phyloP scores from a whole-genome alignment of 92 coral and sea anemone species.

The Parazoanthus atlanticus region DNA sequence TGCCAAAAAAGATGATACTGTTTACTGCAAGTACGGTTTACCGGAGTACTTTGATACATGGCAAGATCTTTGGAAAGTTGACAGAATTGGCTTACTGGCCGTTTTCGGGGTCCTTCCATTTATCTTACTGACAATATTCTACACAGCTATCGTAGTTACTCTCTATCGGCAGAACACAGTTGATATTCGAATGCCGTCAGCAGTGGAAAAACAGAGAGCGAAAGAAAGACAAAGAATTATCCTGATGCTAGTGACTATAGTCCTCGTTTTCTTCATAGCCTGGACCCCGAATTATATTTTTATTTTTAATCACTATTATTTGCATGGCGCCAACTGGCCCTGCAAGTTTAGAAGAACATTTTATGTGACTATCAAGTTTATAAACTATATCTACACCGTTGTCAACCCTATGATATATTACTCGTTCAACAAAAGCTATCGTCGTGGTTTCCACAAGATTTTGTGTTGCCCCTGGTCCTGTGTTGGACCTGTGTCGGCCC shows the following conservation, averaged over 20 bases:
- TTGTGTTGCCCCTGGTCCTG: not conserved
- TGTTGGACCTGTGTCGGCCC: not conserved
- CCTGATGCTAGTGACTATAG: not conserved
- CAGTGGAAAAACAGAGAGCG: not conserved
- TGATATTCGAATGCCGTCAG: not conserved
- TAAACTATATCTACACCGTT: not conserved
- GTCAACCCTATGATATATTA: slow-evolving; percentile 21
- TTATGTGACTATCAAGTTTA: not conserved
- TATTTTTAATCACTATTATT: not conserved
- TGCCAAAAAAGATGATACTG: not conserved
- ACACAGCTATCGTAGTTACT: not conserved
- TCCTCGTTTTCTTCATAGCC: not conserved
- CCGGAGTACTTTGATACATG: not conserved
- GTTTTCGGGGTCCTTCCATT: not conserved
- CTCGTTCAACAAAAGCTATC: slow-evolving; percentile 8
- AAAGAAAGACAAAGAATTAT: not conserved
- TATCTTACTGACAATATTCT: not conserved
- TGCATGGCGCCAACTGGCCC: not conserved
- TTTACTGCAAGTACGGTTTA: not conserved
- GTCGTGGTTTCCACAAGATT: slow-evolving; percentile 13
- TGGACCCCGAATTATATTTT: not conserved
- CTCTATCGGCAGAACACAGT: not conserved
- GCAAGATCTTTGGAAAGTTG: not conserved
- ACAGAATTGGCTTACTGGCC: not conserved
- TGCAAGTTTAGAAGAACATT: not conserved